Percentiles rank a stretch among this genome's conserved stretches.
phyloP scores from a whole-genome alignment of 1,140 invertebrate species.

The Drosophila ohnishii region DNA sequence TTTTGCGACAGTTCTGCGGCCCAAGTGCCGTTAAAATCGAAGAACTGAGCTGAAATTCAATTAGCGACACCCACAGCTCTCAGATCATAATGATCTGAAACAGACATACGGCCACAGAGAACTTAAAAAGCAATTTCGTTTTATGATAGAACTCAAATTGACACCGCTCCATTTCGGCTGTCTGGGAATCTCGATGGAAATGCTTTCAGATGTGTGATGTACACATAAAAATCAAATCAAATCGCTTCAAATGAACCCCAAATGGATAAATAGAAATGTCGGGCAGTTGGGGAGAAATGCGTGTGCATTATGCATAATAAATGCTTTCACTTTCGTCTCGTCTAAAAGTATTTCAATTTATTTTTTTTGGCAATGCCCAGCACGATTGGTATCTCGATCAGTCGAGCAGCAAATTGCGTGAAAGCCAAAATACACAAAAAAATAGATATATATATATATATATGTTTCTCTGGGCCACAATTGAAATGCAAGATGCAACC shows the following conservation, averaged over 20 bases:
- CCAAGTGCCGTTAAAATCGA: conserved; percentile 59
- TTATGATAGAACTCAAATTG: conserved; percentile 73
- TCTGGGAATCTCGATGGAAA: conserved; percentile 23
- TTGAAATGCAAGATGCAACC: conserved; percentile 70
- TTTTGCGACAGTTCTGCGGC: conserved; percentile 36
- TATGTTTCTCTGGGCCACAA: conserved; percentile 48
- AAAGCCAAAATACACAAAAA: conserved; percentile 19
- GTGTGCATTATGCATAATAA: conserved; percentile 75
- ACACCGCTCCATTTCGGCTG: conserved; percentile 45
- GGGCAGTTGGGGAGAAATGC: conserved; percentile 25
- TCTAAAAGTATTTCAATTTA: conserved; percentile 13
- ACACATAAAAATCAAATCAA: conserved; percentile 28
- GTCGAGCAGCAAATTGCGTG: conserved; percentile 49
- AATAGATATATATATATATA: not conserved
- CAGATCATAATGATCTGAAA: conserved; percentile 31
- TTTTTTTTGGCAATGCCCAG: conserved; percentile 38
- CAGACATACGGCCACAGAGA: conserved; percentile 24
- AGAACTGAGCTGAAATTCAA: conserved; percentile 68
- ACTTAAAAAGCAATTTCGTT: conserved; percentile 73
- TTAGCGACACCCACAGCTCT: conserved; percentile 71
- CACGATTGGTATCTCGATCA: conserved; percentile 27
- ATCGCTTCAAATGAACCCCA: not conserved
- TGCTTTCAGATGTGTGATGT: conserved; percentile 24
- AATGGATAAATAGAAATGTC: conserved; percentile 34
- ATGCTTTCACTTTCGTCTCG: conserved; percentile 73